A percentile compares a stretch with the other conserved stretches of the same genome.
These are phyloP conservation scores for Acridotheres tristis DNA, from an alignment of 2,797 vertebrate species.

Conservation along the genomic window DNA sequence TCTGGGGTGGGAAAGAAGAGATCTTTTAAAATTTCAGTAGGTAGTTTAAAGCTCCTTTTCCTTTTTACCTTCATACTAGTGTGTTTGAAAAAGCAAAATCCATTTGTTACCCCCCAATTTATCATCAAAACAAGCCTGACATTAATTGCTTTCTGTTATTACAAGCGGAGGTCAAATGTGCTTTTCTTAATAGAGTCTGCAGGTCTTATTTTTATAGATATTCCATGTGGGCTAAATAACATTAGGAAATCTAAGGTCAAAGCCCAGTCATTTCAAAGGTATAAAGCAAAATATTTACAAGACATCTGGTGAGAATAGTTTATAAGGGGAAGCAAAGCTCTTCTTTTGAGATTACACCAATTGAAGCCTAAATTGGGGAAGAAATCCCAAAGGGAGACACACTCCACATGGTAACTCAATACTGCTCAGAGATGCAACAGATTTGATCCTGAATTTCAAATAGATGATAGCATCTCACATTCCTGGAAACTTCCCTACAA, in stretches of 20 bases:
- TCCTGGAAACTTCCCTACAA: neutral
- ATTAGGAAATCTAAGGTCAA: slow-evolving; percentile 68
- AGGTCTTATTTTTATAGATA: slow-evolving; percentile 70
- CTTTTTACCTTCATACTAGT: slow-evolving; percentile 1
- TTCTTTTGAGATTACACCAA: slow-evolving; percentile 48
- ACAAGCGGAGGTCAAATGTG: slow-evolving; percentile 41
- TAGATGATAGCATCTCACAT: neutral
- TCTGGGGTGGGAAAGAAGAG: neutral
- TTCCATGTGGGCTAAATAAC: slow-evolving; percentile 63
- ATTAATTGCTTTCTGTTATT: slow-evolving; percentile 71
- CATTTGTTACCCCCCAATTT: slow-evolving; percentile 59
- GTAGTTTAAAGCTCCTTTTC: slow-evolving; percentile 45
- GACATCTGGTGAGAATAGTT: slow-evolving; percentile 38
- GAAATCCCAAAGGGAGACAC: slow-evolving; percentile 34
- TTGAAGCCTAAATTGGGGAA: slow-evolving; percentile 51
- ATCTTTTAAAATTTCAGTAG: neutral
- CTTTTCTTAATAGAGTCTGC: slow-evolving; percentile 65
- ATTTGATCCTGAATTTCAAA: slow-evolving; percentile 34
- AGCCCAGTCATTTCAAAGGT: slow-evolving; percentile 57
- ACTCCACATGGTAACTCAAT: slow-evolving; percentile 27
- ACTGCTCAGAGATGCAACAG: neutral
- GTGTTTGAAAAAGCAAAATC: slow-evolving; percentile 55
- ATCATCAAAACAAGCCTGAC: slow-evolving; percentile 60
- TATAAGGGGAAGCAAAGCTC: slow-evolving; percentile 37
- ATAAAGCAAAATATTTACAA: slow-evolving; percentile 62